A percentile compares a stretch with the other conserved stretches of the same genome.
These are phyloP conservation scores for Formicarius rufipectus DNA, from an alignment of 2,113 vertebrate genomes.

Conservation along the genomic window DNA sequence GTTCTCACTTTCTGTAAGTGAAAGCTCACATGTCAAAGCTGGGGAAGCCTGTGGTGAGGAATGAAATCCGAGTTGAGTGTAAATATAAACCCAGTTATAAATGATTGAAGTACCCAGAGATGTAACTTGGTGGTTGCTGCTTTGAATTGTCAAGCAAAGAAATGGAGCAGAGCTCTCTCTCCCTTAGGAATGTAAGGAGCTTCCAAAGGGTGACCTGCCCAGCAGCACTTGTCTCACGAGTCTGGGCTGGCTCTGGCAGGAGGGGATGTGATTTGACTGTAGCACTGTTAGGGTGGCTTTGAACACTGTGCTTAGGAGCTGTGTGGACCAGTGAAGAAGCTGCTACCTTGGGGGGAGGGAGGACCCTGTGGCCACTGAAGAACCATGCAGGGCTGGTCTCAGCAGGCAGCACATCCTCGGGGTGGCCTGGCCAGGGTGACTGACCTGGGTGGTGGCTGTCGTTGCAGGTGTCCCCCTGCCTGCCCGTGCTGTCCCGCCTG, in stretches of 20 bases:
- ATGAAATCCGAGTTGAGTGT: background rate
- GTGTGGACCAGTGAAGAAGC: background rate
- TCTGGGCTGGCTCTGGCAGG: background rate
- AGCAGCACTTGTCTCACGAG: background rate
- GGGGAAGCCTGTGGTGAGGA: background rate
- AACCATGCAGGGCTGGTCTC: background rate
- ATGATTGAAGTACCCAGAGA: background rate
- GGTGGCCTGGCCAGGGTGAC: background rate
- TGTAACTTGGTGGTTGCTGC: background rate
- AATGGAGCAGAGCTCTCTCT: background rate
- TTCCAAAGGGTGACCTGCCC: background rate
- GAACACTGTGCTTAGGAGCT: background rate
- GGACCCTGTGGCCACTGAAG: background rate
- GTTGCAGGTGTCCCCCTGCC: constrained; percentile 91
- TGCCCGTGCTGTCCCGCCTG: constrained; percentile 92
- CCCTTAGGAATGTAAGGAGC: background rate
- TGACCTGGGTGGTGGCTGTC: background rate
- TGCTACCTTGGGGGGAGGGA: background rate
- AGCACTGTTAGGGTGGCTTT: background rate
- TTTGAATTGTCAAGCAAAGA: background rate
- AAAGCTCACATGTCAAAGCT: background rate
- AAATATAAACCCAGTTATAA: background rate
- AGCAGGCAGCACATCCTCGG: background rate
- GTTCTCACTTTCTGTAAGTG: background rate
- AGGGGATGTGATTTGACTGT: background rate